Conservation (phyloP, 2,113 vertebrate genomes). For the Phrynocephalus versicolor region DNA sequence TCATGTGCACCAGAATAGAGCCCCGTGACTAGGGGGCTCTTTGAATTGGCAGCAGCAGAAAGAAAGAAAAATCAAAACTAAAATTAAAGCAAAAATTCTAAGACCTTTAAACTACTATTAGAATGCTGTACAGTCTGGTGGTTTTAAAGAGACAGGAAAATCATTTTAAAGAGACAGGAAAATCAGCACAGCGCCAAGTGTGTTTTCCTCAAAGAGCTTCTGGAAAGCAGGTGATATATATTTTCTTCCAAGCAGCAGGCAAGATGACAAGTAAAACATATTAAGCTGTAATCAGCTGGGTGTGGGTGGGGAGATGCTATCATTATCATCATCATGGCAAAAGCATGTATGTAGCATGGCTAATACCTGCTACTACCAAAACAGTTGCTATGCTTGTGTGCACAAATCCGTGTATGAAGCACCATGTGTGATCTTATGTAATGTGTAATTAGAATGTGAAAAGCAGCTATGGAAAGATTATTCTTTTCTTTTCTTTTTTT, state of each 20-base stretch:
- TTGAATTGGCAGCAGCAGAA: neutral
- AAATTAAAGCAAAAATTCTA: neutral
- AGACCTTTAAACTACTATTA: neutral
- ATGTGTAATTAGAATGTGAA: slow-evolving; percentile 6
- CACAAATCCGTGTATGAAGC: neutral
- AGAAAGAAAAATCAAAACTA: no score
- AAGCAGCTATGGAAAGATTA: slow-evolving; percentile 12
- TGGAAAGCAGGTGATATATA: slow-evolving; percentile 1
- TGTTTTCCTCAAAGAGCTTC: neutral
- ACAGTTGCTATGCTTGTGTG: neutral
- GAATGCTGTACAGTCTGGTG: no score
- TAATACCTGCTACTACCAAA: neutral
- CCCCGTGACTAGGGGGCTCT: neutral
- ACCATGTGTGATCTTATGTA: neutral
- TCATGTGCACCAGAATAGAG: no score
- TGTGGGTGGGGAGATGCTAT: neutral
- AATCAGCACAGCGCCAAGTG: neutral
- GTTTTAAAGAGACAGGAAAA: neutral
- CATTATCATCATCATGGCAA: neutral
- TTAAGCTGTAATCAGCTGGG: neutral
- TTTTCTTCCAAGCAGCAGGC: neutral
- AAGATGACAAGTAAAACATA: slow-evolving; percentile 12
- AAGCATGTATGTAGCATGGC: neutral
- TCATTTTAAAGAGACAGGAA: neutral
- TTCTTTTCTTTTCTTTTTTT: neutral